These are phyloP conservation scores for Homarus gammarus DNA, from an alignment of 2,888 invertebrate species.

Conservation along the genomic window DNA sequence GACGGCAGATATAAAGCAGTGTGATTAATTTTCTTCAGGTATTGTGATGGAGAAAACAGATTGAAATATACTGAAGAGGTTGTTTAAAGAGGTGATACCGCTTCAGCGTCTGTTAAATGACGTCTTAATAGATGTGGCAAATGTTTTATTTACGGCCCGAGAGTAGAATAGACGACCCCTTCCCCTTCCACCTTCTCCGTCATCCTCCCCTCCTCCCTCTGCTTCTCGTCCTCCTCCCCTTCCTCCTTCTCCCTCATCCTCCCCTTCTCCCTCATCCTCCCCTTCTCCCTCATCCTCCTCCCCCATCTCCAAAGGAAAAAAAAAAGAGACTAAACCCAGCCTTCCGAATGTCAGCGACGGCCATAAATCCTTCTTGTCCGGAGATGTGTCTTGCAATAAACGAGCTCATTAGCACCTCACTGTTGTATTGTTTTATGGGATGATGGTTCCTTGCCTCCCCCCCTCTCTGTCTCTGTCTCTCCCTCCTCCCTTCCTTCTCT, in stretches of 20 bases:
- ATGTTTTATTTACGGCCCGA: no score
- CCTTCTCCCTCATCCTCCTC: not conserved
- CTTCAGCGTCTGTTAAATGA: no score
- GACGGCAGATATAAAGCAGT: no score
- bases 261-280: not conserved
- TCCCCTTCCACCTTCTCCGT: no score
- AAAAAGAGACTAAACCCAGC: not conserved
- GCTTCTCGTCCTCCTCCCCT: not conserved
- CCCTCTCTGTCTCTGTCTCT: not conserved
- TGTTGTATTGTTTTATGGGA: not conserved
- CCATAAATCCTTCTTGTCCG: slow-evolving; percentile 18
- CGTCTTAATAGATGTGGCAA: no score
- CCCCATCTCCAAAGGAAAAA: not conserved
- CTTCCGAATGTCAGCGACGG: not conserved
- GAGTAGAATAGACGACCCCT: no score
- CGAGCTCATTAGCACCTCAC: slow-evolving; percentile 8
- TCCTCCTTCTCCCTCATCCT: not conserved
- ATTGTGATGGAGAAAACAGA: no score
- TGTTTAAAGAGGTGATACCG: no score
- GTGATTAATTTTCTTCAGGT: no score
- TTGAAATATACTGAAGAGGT: no score
- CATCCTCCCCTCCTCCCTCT: not conserved
- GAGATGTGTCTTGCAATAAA: slow-evolving; percentile 20
- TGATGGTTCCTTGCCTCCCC: not conserved
- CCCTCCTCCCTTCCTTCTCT: slow-evolving; percentile 12